Evolutionary conservation across 2,113 vertebrate species (phyloP).

Genomic region (Malurus elegans): DNA sequence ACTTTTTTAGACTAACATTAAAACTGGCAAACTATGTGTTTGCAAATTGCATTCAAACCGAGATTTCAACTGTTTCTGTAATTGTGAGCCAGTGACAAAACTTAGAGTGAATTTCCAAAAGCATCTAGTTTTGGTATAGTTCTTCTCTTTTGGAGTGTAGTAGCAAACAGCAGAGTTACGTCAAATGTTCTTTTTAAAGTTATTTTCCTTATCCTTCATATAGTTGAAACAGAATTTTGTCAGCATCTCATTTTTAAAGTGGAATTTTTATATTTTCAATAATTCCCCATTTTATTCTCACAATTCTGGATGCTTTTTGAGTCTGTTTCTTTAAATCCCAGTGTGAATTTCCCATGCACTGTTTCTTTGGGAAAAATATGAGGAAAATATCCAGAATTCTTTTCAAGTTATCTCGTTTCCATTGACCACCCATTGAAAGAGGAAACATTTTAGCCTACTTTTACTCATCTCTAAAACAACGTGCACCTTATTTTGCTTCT

Average conservation of each 20-base stretch:
- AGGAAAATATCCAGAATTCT: background rate
- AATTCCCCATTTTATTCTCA: background rate
- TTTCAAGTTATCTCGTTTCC: background rate
- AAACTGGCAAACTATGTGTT: background rate
- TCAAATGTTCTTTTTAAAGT: background rate
- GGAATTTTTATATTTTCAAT: background rate
- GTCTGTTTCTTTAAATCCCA: background rate
- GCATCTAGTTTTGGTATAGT: background rate
- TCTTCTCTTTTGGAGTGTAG: background rate
- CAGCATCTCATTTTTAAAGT: background rate
- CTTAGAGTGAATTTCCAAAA: background rate
- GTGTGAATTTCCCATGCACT: background rate
- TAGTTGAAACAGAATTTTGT: background rate
- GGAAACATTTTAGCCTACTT: background rate
- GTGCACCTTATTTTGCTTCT: background rate
- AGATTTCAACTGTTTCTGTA: background rate
- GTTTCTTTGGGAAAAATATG: background rate
- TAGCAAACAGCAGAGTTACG: conserved; percentile 7
- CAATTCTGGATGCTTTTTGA: background rate
- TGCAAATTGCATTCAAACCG: background rate
- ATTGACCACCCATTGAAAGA: background rate
- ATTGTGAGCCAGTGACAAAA: background rate
- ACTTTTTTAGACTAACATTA: background rate
- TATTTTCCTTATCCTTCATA: background rate
- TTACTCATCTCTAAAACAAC: background rate